These are phyloP conservation scores for Panthera leo DNA, from an alignment of 2,113 vertebrate genomes.

Conservation along the genomic window DNA sequence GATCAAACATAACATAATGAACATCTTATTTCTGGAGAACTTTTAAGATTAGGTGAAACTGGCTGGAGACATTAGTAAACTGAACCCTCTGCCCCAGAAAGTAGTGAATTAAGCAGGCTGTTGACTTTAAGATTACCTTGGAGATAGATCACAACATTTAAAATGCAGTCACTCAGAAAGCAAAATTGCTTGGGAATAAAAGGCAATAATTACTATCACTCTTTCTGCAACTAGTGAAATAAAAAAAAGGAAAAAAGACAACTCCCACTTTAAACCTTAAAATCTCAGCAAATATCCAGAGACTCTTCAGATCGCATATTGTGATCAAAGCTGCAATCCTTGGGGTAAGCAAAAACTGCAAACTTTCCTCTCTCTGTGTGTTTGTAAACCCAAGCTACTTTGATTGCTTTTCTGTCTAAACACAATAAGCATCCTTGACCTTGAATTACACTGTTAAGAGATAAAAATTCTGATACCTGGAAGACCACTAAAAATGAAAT, in stretches of 20 bases:
- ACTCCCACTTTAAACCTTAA: conserved; percentile 62
- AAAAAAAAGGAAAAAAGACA: not conserved
- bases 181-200: conserved; percentile 73
- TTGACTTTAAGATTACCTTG: conserved; percentile 79
- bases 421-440: conserved; percentile 73
- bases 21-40: not conserved
- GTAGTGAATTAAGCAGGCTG: conserved; percentile 52
- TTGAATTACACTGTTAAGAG: conserved; percentile 68
- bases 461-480: conserved; percentile 70
- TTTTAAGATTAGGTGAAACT: not conserved
- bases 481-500: conserved; percentile 64
- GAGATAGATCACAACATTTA: conserved; percentile 68
- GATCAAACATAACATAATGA: not conserved
- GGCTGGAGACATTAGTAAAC: conserved; percentile 31
- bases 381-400: conserved; percentile 57
- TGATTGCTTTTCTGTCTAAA: conserved; percentile 75
- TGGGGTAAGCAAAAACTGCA: conserved; percentile 49
- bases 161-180: conserved; percentile 70
- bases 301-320: conserved; percentile 35
- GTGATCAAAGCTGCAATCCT: conserved; percentile 65
- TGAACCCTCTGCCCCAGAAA: conserved; percentile 16
- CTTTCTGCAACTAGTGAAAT: conserved; percentile 55
- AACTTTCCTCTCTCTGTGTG: conserved; percentile 14
- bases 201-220: conserved; percentile 74
- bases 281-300: conserved; percentile 61